phyloP scores from a whole-genome alignment of 2,888 invertebrate species.

The Physocephala rufipes region DNA sequence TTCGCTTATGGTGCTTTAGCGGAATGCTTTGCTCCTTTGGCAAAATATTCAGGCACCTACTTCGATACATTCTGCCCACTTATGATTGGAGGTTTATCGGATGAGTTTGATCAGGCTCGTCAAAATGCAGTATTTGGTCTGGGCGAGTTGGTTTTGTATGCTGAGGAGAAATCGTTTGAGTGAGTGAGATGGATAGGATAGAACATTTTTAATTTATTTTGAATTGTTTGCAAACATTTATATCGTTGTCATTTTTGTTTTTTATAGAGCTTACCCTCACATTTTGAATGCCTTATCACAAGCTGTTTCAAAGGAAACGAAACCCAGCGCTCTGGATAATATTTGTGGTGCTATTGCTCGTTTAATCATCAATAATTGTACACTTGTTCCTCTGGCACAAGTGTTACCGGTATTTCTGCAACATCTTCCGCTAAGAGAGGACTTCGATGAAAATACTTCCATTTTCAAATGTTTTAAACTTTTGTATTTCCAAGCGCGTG shows the following conservation, averaged over 20 bases:
- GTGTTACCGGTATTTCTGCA: slow-evolving; percentile 77
- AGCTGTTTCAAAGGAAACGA: slow-evolving; percentile 73
- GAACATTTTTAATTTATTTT: neutral
- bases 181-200: slow-evolving; percentile 56
- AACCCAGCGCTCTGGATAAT: slow-evolving; percentile 76
- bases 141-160: slow-evolving; percentile 76
- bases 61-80: slow-evolving; percentile 72
- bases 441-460: slow-evolving; percentile 77
- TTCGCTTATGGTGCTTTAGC: slow-evolving; percentile 79
- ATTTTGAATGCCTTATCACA: slow-evolving; percentile 75
- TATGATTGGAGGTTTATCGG: slow-evolving; percentile 71
- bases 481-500: slow-evolving; percentile 72
- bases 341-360: slow-evolving; percentile 81
- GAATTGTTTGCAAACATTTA: neutral
- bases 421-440: slow-evolving; percentile 77
- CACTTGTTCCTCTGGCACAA: slow-evolving; percentile 75
- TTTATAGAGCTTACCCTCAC: slow-evolving; percentile 72
- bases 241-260: too few relatives aligned
- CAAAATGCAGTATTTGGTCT: slow-evolving; percentile 81
- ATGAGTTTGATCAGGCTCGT: slow-evolving; percentile 75
- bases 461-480: slow-evolving; percentile 73
- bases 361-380: slow-evolving; percentile 74
- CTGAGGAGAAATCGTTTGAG: slow-evolving; percentile 72
- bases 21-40: slow-evolving; percentile 75
- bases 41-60: slow-evolving; percentile 69